Percentiles rank a stretch among this genome's conserved stretches.
phyloP scores from a whole-genome alignment of 1,140 invertebrate genomes.

The Nylanderia fulva region DNA sequence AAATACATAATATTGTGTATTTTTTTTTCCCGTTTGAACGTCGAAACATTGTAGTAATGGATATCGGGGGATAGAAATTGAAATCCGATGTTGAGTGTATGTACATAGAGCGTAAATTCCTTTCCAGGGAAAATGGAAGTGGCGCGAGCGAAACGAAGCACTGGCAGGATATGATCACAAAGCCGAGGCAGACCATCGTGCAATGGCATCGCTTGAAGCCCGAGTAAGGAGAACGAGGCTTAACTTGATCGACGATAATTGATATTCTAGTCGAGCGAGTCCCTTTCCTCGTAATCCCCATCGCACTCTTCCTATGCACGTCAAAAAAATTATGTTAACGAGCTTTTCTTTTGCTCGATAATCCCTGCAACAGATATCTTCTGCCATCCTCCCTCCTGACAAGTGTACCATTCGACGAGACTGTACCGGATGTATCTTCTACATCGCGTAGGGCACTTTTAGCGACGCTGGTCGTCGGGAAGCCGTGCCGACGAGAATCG shows the following conservation, averaged over 20 bases:
- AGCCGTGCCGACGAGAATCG: background rate
- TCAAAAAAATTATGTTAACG: constrained; percentile 36
- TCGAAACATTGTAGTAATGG: background rate
- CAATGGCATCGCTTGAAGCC: constrained; percentile 96
- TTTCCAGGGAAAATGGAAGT: constrained; percentile 95
- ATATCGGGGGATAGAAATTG: background rate
- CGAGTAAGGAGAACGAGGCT: constrained; percentile 87
- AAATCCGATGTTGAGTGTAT: background rate
- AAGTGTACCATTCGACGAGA: constrained; percentile 19
- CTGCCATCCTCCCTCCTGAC: background rate
- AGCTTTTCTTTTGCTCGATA: constrained; percentile 34
- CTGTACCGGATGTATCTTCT: constrained; percentile 1
- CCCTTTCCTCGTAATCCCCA: no score
- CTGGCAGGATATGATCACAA: constrained; percentile 98
- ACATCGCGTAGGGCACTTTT: background rate
- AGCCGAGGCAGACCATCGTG: constrained; percentile 96
- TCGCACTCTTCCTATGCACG: background rate
- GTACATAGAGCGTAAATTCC: constrained; percentile 45
- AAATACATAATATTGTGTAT: background rate
- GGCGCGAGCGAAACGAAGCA: constrained; percentile 97
- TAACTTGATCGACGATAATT: constrained; percentile 48
- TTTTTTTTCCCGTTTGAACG: background rate
- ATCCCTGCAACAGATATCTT: constrained; percentile 28
- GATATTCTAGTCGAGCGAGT: constrained; percentile 49
- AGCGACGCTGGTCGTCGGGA: constrained; percentile 48